Percentiles rank a stretch among this genome's conserved stretches.
Evolutionary conservation across 2,113 vertebrate species (phyloP).

Genomic region (Pseudopodoces humilis): DNA sequence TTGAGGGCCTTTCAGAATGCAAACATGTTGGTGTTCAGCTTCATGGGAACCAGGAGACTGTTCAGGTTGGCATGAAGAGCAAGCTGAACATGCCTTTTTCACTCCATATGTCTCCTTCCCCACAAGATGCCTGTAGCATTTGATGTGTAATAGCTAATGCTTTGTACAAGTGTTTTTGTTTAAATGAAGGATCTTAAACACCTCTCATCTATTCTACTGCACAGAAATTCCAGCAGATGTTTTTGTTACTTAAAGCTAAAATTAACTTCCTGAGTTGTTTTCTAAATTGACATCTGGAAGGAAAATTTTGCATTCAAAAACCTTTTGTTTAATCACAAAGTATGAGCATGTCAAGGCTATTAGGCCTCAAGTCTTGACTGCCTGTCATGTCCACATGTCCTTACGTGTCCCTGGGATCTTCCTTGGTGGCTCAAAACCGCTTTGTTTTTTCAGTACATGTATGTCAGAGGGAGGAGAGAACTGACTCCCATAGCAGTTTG

Average conservation of each 20-base stretch:
- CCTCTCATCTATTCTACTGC: not conserved
- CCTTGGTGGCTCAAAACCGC: not conserved
- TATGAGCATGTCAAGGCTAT: not conserved
- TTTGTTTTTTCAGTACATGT: not conserved
- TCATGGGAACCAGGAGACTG: not conserved
- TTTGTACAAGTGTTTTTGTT: not conserved
- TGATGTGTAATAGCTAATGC: not conserved
- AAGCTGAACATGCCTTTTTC: not conserved
- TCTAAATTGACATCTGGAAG: slow-evolving; percentile 5
- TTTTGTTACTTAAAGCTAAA: slow-evolving; percentile 24
- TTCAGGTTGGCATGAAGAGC: not conserved
- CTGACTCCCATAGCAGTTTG: not conserved
- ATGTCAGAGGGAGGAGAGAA: not conserved
- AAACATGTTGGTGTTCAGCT: not conserved
- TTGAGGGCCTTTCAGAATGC: not conserved
- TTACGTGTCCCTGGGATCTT: not conserved
- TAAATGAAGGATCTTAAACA: not conserved
- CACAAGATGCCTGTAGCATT: not conserved
- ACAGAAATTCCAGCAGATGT: slow-evolving; percentile 3
- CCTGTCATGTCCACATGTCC: not conserved
- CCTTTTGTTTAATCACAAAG: not conserved
- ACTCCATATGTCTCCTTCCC: not conserved
- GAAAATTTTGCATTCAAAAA: not conserved
- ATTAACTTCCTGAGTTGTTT: not conserved
- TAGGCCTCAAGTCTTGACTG: not conserved